Percentiles rank a stretch among this genome's conserved stretches.
phyloP scores from a whole-genome alignment of 2,888 invertebrate genomes.

The Congeria kusceri region DNA sequence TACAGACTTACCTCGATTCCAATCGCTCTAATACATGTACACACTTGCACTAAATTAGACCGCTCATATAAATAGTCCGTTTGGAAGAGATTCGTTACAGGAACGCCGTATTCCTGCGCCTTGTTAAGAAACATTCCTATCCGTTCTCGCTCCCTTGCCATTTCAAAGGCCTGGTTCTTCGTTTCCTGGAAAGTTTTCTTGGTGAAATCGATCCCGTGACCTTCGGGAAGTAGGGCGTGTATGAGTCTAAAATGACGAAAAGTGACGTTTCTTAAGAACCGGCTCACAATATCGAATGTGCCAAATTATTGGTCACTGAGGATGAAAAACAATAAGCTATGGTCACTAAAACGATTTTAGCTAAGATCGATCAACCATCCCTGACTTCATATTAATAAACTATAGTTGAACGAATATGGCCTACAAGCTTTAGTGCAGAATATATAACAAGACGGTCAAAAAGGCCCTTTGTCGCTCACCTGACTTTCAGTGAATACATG shows the following conservation, averaged over 20 bases:
- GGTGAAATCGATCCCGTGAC: slow-evolving; percentile 67
- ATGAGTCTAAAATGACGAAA: slow-evolving; percentile 67
- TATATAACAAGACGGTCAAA: too few species aligned
- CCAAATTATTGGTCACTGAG: too few species aligned
- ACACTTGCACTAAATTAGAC: slow-evolving; percentile 78
- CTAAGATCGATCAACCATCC: too few species aligned
- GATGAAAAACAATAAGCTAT: too few species aligned
- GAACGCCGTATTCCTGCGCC: slow-evolving; percentile 73
- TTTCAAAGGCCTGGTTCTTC: slow-evolving; percentile 66
- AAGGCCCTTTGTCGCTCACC: too few species aligned
- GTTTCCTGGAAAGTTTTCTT: slow-evolving; percentile 68
- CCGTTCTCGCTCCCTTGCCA: slow-evolving; percentile 74
- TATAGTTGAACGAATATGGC: too few species aligned
- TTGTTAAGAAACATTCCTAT: slow-evolving; percentile 73
- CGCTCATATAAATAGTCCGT: slow-evolving; percentile 79
- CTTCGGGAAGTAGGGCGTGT: slow-evolving; percentile 64
- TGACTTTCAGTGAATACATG: too few species aligned
- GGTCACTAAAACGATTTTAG: too few species aligned
- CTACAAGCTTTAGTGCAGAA: too few species aligned
- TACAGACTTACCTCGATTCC: slow-evolving; percentile 77
- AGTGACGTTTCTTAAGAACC: too few species aligned
- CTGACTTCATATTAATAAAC: too few species aligned
- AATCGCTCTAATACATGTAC: slow-evolving; percentile 75
- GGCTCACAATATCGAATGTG: too few species aligned
- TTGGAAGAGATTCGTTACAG: slow-evolving; percentile 73